These are phyloP conservation scores for Drosophila ezoana DNA, from an alignment of 2,888 invertebrate genomes.

Conservation along the genomic window DNA sequence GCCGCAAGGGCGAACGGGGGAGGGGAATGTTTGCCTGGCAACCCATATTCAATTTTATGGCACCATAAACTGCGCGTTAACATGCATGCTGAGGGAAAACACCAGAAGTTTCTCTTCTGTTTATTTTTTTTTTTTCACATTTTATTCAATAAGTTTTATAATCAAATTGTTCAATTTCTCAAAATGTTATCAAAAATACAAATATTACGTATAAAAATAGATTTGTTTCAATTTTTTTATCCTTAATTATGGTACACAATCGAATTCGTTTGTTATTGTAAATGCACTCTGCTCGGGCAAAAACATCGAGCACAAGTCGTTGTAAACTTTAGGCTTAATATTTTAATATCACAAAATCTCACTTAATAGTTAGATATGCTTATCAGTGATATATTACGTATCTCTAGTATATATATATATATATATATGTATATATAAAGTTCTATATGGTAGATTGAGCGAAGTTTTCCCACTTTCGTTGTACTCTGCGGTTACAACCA, in stretches of 20 bases:
- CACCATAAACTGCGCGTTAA: slow-evolving; percentile 17
- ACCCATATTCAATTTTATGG: slow-evolving; percentile 45
- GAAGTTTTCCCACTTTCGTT: slow-evolving; percentile 79
- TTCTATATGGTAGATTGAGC: slow-evolving; percentile 65
- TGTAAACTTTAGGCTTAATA: slow-evolving; percentile 79
- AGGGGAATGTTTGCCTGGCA: slow-evolving; percentile 37
- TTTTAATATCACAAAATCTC: slow-evolving; percentile 73
- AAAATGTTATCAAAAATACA: slow-evolving; percentile 49
- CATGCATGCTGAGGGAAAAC: slow-evolving; percentile 9
- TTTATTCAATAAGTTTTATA: slow-evolving; percentile 38
- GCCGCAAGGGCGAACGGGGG: background rate
- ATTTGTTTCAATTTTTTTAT: slow-evolving; percentile 18
- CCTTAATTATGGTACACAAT: slow-evolving; percentile 26
- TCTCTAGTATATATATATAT: slow-evolving; percentile 35
- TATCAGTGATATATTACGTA: slow-evolving; percentile 62
- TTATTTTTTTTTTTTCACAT: slow-evolving; percentile 17
- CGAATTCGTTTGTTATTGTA: slow-evolving; percentile 56
- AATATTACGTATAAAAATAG: slow-evolving; percentile 73
- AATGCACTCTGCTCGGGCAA: slow-evolving; percentile 67
- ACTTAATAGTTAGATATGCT: slow-evolving; percentile 68
- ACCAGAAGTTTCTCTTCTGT: background rate
- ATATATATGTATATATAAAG: slow-evolving; percentile 24
- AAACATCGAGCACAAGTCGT: slow-evolving; percentile 55
- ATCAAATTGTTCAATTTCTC: slow-evolving; percentile 23
- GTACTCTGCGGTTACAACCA: slow-evolving; percentile 78